phyloP scores from a whole-genome alignment of 2,113 vertebrate genomes.

The Rana temporaria region DNA sequence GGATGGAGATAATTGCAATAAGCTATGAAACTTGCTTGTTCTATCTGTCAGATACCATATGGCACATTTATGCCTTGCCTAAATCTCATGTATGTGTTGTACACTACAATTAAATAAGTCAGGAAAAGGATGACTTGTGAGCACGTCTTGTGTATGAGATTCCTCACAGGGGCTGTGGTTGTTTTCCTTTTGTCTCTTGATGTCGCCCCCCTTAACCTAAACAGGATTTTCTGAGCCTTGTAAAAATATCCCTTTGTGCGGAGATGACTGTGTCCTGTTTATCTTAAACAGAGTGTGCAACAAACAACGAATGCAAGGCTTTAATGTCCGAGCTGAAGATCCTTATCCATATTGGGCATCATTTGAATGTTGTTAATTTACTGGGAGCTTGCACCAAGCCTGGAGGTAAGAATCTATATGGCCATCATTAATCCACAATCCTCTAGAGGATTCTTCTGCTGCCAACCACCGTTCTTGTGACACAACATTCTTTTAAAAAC shows the following conservation, averaged over 20 bases:
- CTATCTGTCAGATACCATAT: neutral
- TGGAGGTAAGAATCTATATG: slow-evolving; percentile 79
- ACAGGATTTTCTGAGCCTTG: slow-evolving; percentile 68
- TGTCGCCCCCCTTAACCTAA: slow-evolving; percentile 59
- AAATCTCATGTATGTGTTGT: neutral
- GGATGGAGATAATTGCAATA: slow-evolving; percentile 2
- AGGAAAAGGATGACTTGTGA: slow-evolving; percentile 13
- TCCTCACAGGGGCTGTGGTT: slow-evolving; percentile 57
- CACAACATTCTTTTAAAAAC: neutral
- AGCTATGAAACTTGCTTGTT: slow-evolving; percentile 2
- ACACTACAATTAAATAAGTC: slow-evolving; percentile 3
- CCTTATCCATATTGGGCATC: slow-evolving; percentile 92
- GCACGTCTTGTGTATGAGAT: slow-evolving; percentile 22
- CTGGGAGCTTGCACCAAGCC: slow-evolving; percentile 93
- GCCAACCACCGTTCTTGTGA: neutral
- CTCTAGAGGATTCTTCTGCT: neutral
- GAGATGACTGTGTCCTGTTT: slow-evolving; percentile 69
- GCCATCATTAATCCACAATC: neutral
- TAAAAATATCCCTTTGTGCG: slow-evolving; percentile 68
- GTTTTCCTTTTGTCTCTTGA: slow-evolving; percentile 51
- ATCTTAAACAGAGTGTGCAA: slow-evolving; percentile 84
- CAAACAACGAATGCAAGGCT: slow-evolving; percentile 89
- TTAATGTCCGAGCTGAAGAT: slow-evolving; percentile 96
- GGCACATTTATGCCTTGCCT: slow-evolving; percentile 6
- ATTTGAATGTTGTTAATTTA: slow-evolving; percentile 93